A percentile compares a stretch with the other conserved stretches of the same genome.
phyloP scores from a whole-genome alignment of 2,797 vertebrate genomes.

The Muscicapa comitata region DNA sequence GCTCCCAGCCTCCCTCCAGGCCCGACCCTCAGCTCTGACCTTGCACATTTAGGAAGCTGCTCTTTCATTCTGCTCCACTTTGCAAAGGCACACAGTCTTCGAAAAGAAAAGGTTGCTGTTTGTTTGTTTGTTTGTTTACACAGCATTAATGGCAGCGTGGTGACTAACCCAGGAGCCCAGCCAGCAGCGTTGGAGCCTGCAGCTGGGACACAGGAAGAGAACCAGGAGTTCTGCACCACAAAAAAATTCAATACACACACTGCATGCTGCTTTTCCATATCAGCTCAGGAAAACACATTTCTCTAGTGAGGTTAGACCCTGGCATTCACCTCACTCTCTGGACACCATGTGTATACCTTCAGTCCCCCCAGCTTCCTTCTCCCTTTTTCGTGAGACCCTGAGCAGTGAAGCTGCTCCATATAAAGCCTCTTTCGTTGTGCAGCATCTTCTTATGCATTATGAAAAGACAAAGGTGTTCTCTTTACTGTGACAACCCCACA shows the following conservation, averaged over 20 bases:
- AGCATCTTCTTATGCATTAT: background rate
- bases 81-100: background rate
- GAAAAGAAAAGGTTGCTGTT: background rate
- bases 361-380: background rate
- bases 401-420: background rate
- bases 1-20: background rate
- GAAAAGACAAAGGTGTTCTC: background rate
- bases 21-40: background rate
- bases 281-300: background rate
- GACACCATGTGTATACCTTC: background rate
- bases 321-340: background rate
- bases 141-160: background rate
- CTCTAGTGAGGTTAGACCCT: background rate
- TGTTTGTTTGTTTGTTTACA: slow-evolving; percentile 9
- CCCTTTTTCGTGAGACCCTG: background rate
- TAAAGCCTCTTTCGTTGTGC: background rate
- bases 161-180: background rate
- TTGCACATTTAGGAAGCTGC: background rate
- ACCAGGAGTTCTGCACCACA: background rate
- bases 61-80: slow-evolving; percentile 12
- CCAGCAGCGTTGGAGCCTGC: background rate
- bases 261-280: background rate
- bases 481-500: background rate
- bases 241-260: background rate
- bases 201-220: background rate